Evolutionary conservation across 2,888 invertebrate species (phyloP), one percentile per base, ranked within the genome.

Genomic region (Apoderus coryli): DNA sequence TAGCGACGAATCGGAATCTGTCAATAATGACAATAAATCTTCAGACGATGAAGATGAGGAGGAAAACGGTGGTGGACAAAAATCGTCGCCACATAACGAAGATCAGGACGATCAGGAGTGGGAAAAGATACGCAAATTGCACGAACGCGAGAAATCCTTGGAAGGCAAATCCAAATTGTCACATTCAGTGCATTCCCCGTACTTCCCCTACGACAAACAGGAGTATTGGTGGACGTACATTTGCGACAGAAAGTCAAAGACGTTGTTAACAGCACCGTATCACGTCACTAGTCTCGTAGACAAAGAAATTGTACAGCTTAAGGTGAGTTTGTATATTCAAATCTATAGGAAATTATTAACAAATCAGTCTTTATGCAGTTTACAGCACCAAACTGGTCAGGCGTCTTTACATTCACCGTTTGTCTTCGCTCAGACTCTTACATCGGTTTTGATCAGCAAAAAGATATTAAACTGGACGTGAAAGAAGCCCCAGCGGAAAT

Each of bases 221-320:
- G 98, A 99, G 60, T 95, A 84, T 62, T 99, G 98, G 96, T 99
- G 96, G 95, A 80, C 95, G 41, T 98, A 96, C 59, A 81, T 98
- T 45, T 85, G 86, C 60, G 96, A 99, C 63, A 76, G 88, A 47
- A 95, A 90, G 61, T 84, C 82, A 42, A 79, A 78, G 53, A 80
- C 84, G 38, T 63, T 99, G 45, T 71, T 95, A 42, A 89, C 95
- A 28, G 80, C 88, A 43, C 95, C 96, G 23, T 81, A 84, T 53
- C 82, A 92, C 53, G 77, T 96, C 38, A 95, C 95, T 31, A 88
- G 86, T 56, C 72, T 99, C 36, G 81, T 88, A 25, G 73, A 77
- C 49, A 64, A 74, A 44, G 90, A 92, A 63, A 89, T 89, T 64
- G 77, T 93, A 43, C 88, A 92, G 60, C 67, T 99, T 42, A 84